Evolutionary conservation across 2,113 vertebrate species (phyloP).

Genomic region (Delphinapterus leucas): DNA sequence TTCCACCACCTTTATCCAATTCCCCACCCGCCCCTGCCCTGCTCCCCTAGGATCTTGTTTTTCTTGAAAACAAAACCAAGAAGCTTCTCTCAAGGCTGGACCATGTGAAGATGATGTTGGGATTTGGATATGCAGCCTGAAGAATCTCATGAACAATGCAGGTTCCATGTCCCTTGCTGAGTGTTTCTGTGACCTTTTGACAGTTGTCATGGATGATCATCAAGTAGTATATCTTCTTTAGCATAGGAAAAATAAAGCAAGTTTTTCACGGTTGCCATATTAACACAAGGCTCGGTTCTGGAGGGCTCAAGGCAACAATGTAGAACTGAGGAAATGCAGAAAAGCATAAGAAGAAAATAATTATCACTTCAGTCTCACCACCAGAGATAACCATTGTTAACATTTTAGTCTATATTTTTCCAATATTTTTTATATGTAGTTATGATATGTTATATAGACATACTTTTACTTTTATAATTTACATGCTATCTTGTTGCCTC

Average conservation of each 20-base stretch:
- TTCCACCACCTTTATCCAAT: neutral
- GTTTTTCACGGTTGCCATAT: neutral
- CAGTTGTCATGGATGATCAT: neutral
- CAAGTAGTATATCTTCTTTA: conserved; percentile 14
- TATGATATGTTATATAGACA: neutral
- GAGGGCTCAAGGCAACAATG: neutral
- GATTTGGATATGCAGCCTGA: neutral
- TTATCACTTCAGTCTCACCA: neutral
- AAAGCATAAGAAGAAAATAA: neutral
- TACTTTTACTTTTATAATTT: conserved; percentile 40
- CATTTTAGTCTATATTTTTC: conserved; percentile 1
- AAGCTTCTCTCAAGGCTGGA: neutral
- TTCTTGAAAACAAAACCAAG: neutral
- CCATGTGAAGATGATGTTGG: neutral
- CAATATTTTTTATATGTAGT: neutral
- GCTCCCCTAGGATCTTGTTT: neutral
- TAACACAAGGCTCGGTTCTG: neutral
- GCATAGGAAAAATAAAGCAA: neutral
- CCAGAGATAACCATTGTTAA: neutral
- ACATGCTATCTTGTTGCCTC: conserved; percentile 12
- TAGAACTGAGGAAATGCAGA: neutral
- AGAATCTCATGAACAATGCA: neutral
- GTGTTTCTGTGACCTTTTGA: neutral
- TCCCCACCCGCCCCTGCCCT: neutral
- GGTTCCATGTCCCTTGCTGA: neutral